phyloP scores from a whole-genome alignment of 1,140 invertebrate species.

The Cryptotermes secundus region DNA sequence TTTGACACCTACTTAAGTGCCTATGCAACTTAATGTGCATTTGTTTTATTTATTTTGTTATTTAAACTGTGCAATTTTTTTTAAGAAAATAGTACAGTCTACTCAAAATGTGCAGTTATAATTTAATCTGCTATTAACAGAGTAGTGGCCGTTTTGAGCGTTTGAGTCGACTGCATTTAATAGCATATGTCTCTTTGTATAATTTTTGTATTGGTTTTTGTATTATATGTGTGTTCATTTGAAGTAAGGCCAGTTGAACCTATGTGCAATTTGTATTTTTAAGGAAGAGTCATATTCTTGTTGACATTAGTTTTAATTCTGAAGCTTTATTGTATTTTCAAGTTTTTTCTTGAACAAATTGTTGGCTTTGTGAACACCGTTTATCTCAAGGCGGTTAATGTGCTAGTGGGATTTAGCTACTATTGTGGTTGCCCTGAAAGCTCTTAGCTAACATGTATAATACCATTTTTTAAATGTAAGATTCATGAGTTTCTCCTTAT shows the following conservation, averaged over 20 bases:
- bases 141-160: not conserved
- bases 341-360: slow-evolving; percentile 9
- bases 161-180: not conserved
- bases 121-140: not conserved
- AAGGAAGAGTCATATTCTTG: not conserved
- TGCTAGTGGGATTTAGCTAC: not conserved
- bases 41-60: not conserved
- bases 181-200: not conserved
- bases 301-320: slow-evolving; percentile 18
- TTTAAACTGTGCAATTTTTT: slow-evolving; percentile 8
- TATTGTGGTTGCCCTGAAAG: not conserved
- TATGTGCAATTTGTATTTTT: slow-evolving; percentile 6
- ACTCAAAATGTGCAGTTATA: not conserved
- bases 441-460: too few relatives aligned
- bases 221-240: not conserved
- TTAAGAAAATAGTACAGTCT: not conserved
- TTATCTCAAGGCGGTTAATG: not conserved
- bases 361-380: slow-evolving; percentile 1
- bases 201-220: not conserved
- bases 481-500: too few relatives aligned
- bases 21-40: slow-evolving; percentile 12
- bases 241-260: slow-evolving; percentile 15
- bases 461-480: too few relatives aligned
- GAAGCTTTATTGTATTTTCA: slow-evolving; percentile 14
- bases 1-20: slow-evolving; percentile 10